Evolutionary conservation across 2,888 invertebrate species (phyloP), one percentile per base, ranked within the genome.

Genomic region (Metalampra italica): DNA sequence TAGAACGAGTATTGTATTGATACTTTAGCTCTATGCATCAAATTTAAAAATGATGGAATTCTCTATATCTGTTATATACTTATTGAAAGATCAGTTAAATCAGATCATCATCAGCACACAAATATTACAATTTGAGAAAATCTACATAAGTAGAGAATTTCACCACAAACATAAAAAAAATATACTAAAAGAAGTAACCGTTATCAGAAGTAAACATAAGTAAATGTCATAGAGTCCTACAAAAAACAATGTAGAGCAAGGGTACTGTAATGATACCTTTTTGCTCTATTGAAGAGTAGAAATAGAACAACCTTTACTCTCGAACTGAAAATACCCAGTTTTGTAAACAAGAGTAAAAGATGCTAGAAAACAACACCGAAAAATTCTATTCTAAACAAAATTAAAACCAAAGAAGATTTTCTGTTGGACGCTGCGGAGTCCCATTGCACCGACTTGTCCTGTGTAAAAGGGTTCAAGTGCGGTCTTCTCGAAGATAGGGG

Each of bases 391-490:
- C 71, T 74, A 75, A 49, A 64, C 64, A 68, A 59, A 66, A 22
- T 5, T 22, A 22, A 66, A 65, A 64, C 63, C 65, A 60, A 60
- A 59, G 53, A 60, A 57, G 50, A 59, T 36, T 22, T 47, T 62
- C 64, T 59, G 66, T 70, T 67, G 71, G 77, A 71, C 66, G 71
- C 62, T 64, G 71, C 63, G 54, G 58, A 71, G 77, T 79, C 76
- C 74, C 60, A 64, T 69, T 62, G 61, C 70, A 75, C 83, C 85
- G 83, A 75, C 87, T 88, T 86, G 84, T 80, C 83, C 81, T 78
- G 57, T 67, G 78, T 80, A 75, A 45, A 59, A 77, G 83, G 84
- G 66, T 83, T 86, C 86, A 89, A 88, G 86, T 71, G 55, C 84
- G 82, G 81, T 56, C 60, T 50, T 59, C 22, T 36, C n/a, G n/a